These are phyloP conservation scores for Aeoliscus strigatus DNA, from an alignment of 2,797 vertebrate species.

Conservation along the genomic window DNA sequence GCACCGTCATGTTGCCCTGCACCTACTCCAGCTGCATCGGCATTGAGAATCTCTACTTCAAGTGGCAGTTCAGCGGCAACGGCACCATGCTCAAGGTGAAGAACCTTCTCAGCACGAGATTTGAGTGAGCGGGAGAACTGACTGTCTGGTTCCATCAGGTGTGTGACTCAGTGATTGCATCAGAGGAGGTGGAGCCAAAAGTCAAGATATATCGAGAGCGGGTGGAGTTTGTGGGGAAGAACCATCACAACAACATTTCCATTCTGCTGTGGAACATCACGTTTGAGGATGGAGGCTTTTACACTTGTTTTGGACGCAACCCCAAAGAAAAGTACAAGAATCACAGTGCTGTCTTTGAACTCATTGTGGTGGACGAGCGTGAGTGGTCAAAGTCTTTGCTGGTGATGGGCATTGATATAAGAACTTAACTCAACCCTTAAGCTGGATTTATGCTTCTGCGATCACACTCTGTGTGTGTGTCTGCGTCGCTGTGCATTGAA, in stretches of 20 bases:
- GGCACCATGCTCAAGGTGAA: conserved; percentile 60
- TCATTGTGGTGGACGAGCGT: conserved; percentile 86
- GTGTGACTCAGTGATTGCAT: conserved; percentile 76
- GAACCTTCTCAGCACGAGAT: no score
- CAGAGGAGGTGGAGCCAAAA: conserved; percentile 75
- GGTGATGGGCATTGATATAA: no score
- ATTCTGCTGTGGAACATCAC: conserved; percentile 83
- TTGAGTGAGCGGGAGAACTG: no score
- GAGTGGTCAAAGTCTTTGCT: no score
- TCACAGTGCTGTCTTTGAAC: conserved; percentile 79
- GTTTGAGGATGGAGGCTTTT: conserved; percentile 85
- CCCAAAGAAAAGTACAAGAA: conserved; percentile 82
- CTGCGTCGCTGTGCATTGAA: no score
- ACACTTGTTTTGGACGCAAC: conserved; percentile 87
- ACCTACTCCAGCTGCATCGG: conserved; percentile 87
- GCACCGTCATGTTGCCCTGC: conserved; percentile 86
- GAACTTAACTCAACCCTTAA: no score
- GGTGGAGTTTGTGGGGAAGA: conserved; percentile 80
- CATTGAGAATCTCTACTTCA: conserved; percentile 85
- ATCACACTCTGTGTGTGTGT: no score
- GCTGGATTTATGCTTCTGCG: no score
- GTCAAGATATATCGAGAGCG: conserved; percentile 64
- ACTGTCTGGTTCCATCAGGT: no score
- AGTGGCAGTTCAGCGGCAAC: conserved; percentile 84
- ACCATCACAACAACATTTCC: conserved; percentile 87